These are phyloP conservation scores for Helicoverpa zea DNA, from an alignment of 1,140 invertebrate species.

Conservation along the genomic window DNA sequence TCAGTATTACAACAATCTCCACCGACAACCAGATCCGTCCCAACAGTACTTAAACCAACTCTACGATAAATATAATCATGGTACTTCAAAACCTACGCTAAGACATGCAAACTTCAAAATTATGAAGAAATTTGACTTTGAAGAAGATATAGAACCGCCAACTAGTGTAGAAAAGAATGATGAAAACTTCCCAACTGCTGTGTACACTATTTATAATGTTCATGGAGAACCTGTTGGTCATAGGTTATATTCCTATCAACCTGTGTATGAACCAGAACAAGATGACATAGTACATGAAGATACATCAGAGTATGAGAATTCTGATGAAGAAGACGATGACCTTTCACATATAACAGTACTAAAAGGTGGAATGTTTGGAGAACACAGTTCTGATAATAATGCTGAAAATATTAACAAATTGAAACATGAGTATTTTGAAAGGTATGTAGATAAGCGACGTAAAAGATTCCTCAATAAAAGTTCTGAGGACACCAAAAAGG, in stretches of 20 bases:
- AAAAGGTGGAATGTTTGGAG: constrained; percentile 79
- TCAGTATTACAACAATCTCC: constrained; percentile 82
- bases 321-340: constrained; percentile 63
- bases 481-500: constrained; percentile 63
- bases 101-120: constrained; percentile 82
- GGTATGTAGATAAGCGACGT: constrained; percentile 79
- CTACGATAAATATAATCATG: constrained; percentile 81
- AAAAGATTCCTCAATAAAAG: constrained; percentile 79
- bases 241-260: constrained; percentile 82
- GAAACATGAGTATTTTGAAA: constrained; percentile 83
- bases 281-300: constrained; percentile 71
- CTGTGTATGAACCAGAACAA: constrained; percentile 82
- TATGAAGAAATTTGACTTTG: constrained; percentile 80
- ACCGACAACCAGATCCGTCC: constrained; percentile 67
- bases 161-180: constrained; percentile 63
- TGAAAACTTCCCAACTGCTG: constrained; percentile 79
- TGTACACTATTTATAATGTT: constrained; percentile 83
- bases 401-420: constrained; percentile 78
- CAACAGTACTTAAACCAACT: constrained; percentile 75
- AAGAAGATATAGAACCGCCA: constrained; percentile 65
- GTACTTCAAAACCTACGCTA: constrained; percentile 76
- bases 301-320: constrained; percentile 61
- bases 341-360: constrained; percentile 70
- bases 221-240: constrained; percentile 82
- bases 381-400: constrained; percentile 62